Conservation (phyloP, 2,888 invertebrate species). For the Eledona agricola region DNA sequence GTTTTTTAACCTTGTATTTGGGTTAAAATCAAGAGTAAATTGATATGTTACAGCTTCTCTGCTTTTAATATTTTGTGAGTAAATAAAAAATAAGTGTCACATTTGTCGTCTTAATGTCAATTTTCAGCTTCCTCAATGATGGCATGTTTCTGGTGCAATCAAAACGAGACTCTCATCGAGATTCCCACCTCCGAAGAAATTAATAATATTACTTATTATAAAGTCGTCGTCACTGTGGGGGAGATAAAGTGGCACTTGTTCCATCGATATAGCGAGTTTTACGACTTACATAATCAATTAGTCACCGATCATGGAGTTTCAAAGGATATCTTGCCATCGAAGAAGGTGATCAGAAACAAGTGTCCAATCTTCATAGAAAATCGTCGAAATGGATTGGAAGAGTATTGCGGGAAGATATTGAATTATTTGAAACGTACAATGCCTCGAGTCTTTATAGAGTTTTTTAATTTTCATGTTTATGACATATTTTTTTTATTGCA, state of each 20-base stretch:
- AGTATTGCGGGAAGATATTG: slow-evolving; percentile 81
- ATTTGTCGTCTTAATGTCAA: neutral
- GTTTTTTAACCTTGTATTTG: no score
- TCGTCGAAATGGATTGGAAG: slow-evolving; percentile 80
- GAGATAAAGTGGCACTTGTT: slow-evolving; percentile 82
- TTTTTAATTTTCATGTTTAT: slow-evolving; percentile 88
- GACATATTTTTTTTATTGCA: slow-evolving; percentile 89
- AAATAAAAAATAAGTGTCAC: no score
- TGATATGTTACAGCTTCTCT: no score
- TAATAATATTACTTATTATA: slow-evolving; percentile 77
- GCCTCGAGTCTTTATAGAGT: slow-evolving; percentile 83
- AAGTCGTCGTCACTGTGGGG: slow-evolving; percentile 75
- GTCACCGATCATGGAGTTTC: slow-evolving; percentile 81
- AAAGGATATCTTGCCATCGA: slow-evolving; percentile 89
- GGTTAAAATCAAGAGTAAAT: no score
- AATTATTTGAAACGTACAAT: slow-evolving; percentile 79
- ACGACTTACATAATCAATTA: slow-evolving; percentile 85
- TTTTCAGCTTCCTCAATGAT: slow-evolving; percentile 60
- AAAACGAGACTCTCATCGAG: slow-evolving; percentile 71
- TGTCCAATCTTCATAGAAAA: slow-evolving; percentile 88
- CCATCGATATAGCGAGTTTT: slow-evolving; percentile 91
- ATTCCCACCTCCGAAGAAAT: slow-evolving; percentile 73
- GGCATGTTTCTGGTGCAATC: slow-evolving; percentile 78
- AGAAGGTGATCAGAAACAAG: slow-evolving; percentile 91
- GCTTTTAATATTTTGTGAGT: no score